These are phyloP conservation scores for Elgaria multicarinata DNA, from an alignment of 2,113 vertebrate genomes.

Conservation along the genomic window DNA sequence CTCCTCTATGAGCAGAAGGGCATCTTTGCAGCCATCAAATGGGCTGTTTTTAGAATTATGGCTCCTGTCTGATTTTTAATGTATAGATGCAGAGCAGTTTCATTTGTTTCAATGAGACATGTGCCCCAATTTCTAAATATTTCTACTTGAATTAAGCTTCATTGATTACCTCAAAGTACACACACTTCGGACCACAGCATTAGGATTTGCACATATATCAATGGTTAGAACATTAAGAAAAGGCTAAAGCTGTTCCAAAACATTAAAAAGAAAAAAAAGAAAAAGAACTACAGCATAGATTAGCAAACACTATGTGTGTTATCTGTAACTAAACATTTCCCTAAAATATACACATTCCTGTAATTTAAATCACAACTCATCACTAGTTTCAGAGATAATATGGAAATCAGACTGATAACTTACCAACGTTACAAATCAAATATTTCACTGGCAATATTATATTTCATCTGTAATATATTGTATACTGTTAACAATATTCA, in stretches of 20 bases:
- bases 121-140: not conserved
- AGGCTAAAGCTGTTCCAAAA: not conserved
- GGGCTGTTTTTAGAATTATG: not conserved
- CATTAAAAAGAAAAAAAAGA: not conserved
- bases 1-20: not conserved
- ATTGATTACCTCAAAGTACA: not conserved
- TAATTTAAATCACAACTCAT: not conserved
- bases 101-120: not conserved
- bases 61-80: not conserved
- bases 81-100: too few species aligned
- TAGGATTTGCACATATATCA: not conserved
- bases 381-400: not conserved
- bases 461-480: not conserved
- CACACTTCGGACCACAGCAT: not conserved
- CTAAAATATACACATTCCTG: not conserved
- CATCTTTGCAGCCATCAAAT: not conserved
- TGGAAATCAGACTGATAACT: not conserved
- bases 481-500: not conserved
- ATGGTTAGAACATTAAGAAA: not conserved
- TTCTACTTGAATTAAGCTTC: not conserved
- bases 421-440: not conserved
- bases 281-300: not conserved
- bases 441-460: constrained; percentile 2
- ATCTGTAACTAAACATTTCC: not conserved
- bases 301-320: not conserved